Evolutionary conservation across 2,888 invertebrate genomes (phyloP), one percentile per base, ranked within the genome.

Genomic region (Schizaphis graminum): DNA sequence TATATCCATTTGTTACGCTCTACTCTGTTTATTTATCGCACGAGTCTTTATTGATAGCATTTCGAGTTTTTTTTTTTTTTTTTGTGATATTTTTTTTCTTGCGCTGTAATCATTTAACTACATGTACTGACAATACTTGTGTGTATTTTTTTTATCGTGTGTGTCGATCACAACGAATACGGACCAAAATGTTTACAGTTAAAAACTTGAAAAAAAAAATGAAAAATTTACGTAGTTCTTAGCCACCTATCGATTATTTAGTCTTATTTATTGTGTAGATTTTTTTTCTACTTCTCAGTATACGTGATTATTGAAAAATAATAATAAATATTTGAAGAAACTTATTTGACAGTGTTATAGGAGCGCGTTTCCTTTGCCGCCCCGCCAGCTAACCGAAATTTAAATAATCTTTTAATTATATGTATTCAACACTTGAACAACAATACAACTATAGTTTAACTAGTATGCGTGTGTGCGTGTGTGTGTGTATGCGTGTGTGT

Each of bases 251-350:
- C 61, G 49, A 94, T 94, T 94, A 94, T 86, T 94, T 94, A 94
- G 91, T 94, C 85, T 86, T 94, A 94, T 94, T 86, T 94, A 94
- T 94, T 94, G 67, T 94, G 94, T 94, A 94, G 91, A 94, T 91
- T 94, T 94, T 93, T 87, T 94, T 94, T 94, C 94, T 94, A 94
- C 91, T 94, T 94, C 49, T 94, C 94, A 86, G 94, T 94, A 94
- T 94, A 94, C 94, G 94, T 94, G 86, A 94, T 91, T 91, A 94
- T 91, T 91, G n/a, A 91, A 91, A 94, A 57, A 90, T 61, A n/a
- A 67, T 47, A 92, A 92, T 89, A 92, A 94, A 91, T 53, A 94
- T 67, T 94, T 90, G 61, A 94, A 86, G 86, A 94, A 94, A 94
- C 35, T 67, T 41, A 91, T 91, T 94, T 94, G 94, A 94, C 91